Percentiles rank a stretch among this genome's conserved stretches.
Evolutionary conservation across 2,888 invertebrate species (phyloP).

Genomic region (Caenorhabditis macrosperma): DNA sequence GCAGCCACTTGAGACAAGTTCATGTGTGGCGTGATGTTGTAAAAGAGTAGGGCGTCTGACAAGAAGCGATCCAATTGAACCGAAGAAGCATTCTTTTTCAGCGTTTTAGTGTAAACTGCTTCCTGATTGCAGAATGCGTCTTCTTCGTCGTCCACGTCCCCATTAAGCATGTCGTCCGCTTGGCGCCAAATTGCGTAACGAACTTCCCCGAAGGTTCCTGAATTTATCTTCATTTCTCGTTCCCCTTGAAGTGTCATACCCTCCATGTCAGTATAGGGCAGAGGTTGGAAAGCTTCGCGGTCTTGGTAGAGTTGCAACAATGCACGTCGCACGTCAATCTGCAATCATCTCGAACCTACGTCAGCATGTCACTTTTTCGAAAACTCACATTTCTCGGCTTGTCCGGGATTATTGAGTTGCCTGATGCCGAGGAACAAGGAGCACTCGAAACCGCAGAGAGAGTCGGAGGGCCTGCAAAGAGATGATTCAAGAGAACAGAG

Average conservation of each 20-base stretch:
- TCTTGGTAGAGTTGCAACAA: constrained; percentile 76
- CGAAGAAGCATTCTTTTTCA: constrained; percentile 70
- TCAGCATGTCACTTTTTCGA: constrained; percentile 38
- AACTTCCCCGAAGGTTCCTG: constrained; percentile 79
- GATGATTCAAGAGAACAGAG: background rate
- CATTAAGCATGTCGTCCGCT: constrained; percentile 69
- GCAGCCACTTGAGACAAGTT: constrained; percentile 77
- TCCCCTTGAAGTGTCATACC: constrained; percentile 47
- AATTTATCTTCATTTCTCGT: background rate
- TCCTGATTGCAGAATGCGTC: constrained; percentile 74
- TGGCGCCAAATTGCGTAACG: constrained; percentile 79
- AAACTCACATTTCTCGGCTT: constrained; percentile 60
- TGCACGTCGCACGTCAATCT: constrained; percentile 67
- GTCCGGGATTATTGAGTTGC: constrained; percentile 60
- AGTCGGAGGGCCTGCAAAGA: constrained; percentile 39
- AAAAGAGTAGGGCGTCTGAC: constrained; percentile 74
- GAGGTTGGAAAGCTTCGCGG: constrained; percentile 75
- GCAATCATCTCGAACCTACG: constrained; percentile 40
- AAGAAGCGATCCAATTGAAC: constrained; percentile 77
- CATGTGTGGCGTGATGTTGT: constrained; percentile 76
- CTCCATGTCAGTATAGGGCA: constrained; percentile 74
- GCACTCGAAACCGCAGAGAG: constrained; percentile 54
- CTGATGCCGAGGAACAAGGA: constrained; percentile 60
- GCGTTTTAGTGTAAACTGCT: constrained; percentile 65
- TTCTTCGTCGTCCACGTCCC: constrained; percentile 78